Evolutionary conservation across 1,140 invertebrate genomes (phyloP).

Genomic region (Papilio dardanus): DNA sequence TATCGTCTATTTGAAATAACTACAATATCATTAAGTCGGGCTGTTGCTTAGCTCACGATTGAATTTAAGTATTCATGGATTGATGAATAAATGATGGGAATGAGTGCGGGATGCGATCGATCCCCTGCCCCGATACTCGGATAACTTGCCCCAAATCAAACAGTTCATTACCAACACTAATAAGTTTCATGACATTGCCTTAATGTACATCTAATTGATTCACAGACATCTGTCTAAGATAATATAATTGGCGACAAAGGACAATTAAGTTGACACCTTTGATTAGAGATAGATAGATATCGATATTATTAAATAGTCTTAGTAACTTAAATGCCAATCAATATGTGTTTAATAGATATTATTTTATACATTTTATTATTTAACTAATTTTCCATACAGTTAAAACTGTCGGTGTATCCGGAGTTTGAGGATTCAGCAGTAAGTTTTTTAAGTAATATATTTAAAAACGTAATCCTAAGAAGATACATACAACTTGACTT

Average conservation of each 20-base stretch:
- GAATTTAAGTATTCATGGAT: conserved; percentile 76
- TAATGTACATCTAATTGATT: conserved; percentile 29
- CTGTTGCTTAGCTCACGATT: conserved; percentile 66
- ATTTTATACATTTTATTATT: too few species aligned
- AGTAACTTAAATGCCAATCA: background rate
- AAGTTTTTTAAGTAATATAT: too few species aligned
- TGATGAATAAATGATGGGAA: conserved; percentile 74
- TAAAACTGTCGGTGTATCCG: too few species aligned
- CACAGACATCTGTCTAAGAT: background rate
- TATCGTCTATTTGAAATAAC: conserved; percentile 45
- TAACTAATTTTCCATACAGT: too few species aligned
- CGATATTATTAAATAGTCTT: background rate
- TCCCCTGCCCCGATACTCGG: conserved; percentile 62
- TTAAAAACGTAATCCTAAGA: background rate
- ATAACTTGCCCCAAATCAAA: conserved; percentile 49
- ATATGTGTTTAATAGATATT: background rate
- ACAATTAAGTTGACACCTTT: conserved; percentile 7
- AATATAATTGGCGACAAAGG: background rate
- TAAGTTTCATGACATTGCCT: conserved; percentile 19
- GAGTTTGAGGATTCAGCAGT: too few species aligned
- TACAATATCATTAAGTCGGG: conserved; percentile 68
- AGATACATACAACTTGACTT: background rate
- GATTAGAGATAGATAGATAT: background rate
- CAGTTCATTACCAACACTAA: conserved; percentile 3
- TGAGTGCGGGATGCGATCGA: conserved; percentile 63